phyloP scores from a whole-genome alignment of 1,140 invertebrate species.

The Medauroidea extradentata region DNA sequence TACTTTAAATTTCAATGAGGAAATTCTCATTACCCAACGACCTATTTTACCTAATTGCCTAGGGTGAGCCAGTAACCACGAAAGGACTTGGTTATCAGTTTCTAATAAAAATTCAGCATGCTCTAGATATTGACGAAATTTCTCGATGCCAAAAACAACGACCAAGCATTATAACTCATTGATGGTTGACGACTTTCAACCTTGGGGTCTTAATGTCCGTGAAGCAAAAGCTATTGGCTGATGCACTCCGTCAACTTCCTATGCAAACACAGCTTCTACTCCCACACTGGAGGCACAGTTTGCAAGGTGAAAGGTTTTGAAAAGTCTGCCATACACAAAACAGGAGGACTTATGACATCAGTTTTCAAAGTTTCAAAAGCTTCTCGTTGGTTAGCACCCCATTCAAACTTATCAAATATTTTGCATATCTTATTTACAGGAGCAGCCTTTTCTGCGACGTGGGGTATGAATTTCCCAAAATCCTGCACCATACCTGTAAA shows the following conservation, averaged over 20 bases:
- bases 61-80: background rate
- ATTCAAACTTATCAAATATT: constrained; percentile 23
- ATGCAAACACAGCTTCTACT: constrained; percentile 33
- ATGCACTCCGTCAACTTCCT: constrained; percentile 29
- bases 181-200: constrained; percentile 39
- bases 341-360: constrained; percentile 30
- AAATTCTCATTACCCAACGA: background rate
- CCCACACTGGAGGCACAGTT: constrained; percentile 35
- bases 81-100: background rate
- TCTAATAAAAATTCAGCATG: background rate
- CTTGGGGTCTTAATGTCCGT: constrained; percentile 32
- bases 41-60: background rate
- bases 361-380: constrained; percentile 35
- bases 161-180: constrained; percentile 45
- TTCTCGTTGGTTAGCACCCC: constrained; percentile 27
- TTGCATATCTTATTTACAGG: constrained; percentile 34
- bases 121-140: constrained; percentile 43
- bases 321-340: constrained; percentile 36
- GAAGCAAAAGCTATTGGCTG: constrained; percentile 35
- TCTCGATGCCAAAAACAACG: constrained; percentile 40
- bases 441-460: constrained; percentile 36
- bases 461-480: background rate
- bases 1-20: background rate
- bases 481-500: background rate
- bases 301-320: constrained; percentile 30